A percentile compares a stretch with the other conserved stretches of the same genome.
Conservation (phyloP, 2,113 vertebrate species). For the Gobius niger region DNA sequence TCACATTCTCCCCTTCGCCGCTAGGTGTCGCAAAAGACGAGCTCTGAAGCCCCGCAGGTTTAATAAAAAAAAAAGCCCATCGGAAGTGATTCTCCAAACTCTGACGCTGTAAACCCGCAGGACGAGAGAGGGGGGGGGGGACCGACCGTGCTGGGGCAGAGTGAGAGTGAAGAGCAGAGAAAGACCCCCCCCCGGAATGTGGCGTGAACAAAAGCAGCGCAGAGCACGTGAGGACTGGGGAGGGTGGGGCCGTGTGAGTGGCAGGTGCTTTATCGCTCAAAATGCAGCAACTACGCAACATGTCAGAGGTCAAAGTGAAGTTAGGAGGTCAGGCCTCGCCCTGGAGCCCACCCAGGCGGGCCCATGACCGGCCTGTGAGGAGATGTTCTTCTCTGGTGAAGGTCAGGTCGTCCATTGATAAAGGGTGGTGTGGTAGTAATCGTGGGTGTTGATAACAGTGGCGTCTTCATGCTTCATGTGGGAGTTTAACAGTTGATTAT, state of each 20-base stretch:
- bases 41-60: no score
- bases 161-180: background rate
- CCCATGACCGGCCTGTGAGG: no score
- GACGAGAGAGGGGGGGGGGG: no score
- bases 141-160: background rate
- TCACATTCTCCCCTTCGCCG: conserved; percentile 1
- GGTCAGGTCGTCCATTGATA: no score
- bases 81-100: no score
- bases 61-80: no score
- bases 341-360: conserved; percentile 57
- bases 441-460: no score
- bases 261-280: conserved; percentile 54
- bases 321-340: conserved; percentile 65
- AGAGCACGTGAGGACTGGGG: conserved; percentile 12
- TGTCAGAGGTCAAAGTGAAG: conserved; percentile 69
- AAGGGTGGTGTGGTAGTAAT: no score
- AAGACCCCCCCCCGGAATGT: conserved; percentile 36
- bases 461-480: no score
- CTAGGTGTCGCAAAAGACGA: conserved; percentile 45
- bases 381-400: no score
- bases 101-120: no score
- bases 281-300: conserved; percentile 47
- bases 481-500: no score
- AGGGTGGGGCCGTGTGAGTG: conserved; percentile 50
- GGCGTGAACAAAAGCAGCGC: conserved; percentile 38